Evolutionary conservation across 2,113 vertebrate genomes (phyloP), one percentile per base, ranked within the genome.

Genomic region (Abramis brama): DNA sequence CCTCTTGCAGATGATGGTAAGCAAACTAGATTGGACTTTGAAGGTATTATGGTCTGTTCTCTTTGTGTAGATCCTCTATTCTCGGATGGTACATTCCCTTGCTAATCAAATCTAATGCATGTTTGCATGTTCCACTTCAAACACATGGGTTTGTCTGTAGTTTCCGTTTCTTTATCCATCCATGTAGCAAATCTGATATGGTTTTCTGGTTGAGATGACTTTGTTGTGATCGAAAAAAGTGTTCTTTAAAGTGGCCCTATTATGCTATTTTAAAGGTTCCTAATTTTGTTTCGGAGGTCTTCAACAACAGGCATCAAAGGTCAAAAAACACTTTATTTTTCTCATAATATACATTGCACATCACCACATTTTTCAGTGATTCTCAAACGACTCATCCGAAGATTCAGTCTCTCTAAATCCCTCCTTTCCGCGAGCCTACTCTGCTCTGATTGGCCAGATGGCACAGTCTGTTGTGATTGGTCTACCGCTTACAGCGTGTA

Each of bases 1-100:
- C 92, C 93, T 85, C 1, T 95, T 96, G 88, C 95, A 97, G 95
- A 91, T 91, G 94, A 95, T n/a, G 47, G 93, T 94, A 84, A 89
- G 88, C 96, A 95, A 94, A 88, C 92, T 79, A 62, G 62, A 94
- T 86, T 74, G 79, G 96, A 97, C 79, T 71, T 85, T 91, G 96
- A 97, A 94, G 97, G 97, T 97, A 97, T 93, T 89, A 89, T 70
- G 70, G 82, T 85, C 79, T 83, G 80, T 81, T 84, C 36, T 5
- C 33, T 85, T 50, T 55, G 77, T 68, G 76, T 86, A 90, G 87
- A 85, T 36, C 64, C 79, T 71, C 64, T 86, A 17, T 21, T 55
- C 15, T 62, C 36, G 23, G 52, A 88, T 85, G 85, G 75, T 92
- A 90, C 89, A 91, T 64, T 85, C 11, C 23, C 76, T 45, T 90